A percentile compares a stretch with the other conserved stretches of the same genome.
Conservation (phyloP, 2,113 vertebrate genomes). For the Gavia stellata region DNA sequence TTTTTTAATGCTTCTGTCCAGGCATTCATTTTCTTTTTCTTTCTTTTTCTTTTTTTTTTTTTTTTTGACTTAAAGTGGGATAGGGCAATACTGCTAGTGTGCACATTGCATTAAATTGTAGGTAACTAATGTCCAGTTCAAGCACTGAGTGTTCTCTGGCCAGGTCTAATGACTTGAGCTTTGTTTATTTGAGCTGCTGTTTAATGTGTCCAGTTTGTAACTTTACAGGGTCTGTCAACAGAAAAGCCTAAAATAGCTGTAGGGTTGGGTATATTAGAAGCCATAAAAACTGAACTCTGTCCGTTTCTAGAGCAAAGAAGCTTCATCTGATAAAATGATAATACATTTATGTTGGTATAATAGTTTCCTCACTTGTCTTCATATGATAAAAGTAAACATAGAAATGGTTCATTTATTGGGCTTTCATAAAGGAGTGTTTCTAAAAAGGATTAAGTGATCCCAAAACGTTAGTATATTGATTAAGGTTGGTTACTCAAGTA, state of each 20-base stretch:
- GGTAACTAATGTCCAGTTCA: neutral
- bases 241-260: neutral
- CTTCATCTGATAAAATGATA: neutral
- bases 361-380: neutral
- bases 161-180: neutral
- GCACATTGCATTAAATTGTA: neutral
- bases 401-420: neutral
- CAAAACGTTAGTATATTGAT: neutral
- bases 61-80: neutral
- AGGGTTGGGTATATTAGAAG: neutral
- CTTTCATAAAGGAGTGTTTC: neutral
- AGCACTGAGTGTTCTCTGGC: neutral
- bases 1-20: neutral
- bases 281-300: neutral
- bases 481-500: neutral
- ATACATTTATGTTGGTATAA: neutral
- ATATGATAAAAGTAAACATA: neutral
- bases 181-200: neutral
- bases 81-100: neutral
- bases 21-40: neutral
- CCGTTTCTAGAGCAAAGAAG: neutral
- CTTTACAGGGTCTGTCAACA: neutral
- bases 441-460: neutral
- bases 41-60: neutral
- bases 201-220: neutral